These are phyloP conservation scores for Otis tarda DNA, from an alignment of 2,113 vertebrate species.

Conservation along the genomic window DNA sequence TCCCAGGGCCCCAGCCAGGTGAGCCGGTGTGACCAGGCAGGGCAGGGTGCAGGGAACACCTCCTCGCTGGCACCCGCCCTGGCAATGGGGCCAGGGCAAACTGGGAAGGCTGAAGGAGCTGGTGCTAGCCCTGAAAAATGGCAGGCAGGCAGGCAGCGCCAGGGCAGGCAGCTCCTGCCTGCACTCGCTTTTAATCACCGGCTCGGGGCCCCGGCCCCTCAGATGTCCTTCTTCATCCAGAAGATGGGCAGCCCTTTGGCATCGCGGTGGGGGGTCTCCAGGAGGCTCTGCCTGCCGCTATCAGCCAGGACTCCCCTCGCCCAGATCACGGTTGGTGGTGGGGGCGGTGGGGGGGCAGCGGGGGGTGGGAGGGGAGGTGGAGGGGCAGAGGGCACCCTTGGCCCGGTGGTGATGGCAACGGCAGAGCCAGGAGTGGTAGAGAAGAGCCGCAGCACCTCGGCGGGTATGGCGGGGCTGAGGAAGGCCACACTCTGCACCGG, in stretches of 20 bases:
- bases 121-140: neutral
- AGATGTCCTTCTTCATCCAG: slow-evolving; percentile 97
- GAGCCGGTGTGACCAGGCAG: too few species aligned
- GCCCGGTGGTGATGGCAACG: neutral
- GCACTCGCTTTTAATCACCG: neutral
- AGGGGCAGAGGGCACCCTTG: neutral
- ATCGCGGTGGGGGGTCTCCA: slow-evolving; percentile 83
- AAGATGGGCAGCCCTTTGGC: slow-evolving; percentile 85
- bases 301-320: neutral
- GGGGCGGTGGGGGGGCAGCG: neutral
- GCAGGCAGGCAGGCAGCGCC: neutral
- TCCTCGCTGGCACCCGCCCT: neutral
- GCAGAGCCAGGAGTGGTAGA: neutral
- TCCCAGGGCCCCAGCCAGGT: neutral
- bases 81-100: neutral
- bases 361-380: neutral
- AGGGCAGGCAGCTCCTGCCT: neutral
- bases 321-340: neutral
- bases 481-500: slow-evolving; percentile 88
- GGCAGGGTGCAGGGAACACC: neutral
- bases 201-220: neutral
- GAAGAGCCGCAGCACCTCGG: slow-evolving; percentile 78
- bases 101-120: neutral
- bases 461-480: slow-evolving; percentile 75
- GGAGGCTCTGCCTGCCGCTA: slow-evolving; percentile 61